Conservation (phyloP, 2,888 invertebrate species). For the Drosophila ezoana region DNA sequence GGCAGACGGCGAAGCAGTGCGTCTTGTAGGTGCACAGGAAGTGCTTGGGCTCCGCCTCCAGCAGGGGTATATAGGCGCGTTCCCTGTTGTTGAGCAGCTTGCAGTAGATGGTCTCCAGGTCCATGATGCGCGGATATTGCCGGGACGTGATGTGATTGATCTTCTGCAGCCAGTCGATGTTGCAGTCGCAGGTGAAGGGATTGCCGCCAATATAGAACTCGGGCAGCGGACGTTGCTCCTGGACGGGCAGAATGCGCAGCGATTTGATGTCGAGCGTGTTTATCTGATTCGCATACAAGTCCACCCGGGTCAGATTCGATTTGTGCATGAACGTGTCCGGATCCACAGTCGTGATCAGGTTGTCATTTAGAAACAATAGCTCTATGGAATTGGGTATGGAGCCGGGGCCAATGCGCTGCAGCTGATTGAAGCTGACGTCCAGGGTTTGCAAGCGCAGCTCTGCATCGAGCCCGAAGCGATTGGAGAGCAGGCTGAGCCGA, state of each 20-base stretch:
- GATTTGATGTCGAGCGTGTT: conserved; percentile 95
- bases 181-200: conserved; percentile 97
- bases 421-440: conserved; percentile 95
- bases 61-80: conserved; percentile 92
- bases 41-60: conserved; percentile 94
- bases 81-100: conserved; percentile 94
- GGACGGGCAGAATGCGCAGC: conserved; percentile 92
- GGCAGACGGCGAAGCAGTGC: conserved; percentile 97
- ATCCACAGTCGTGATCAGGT: conserved; percentile 93
- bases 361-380: conserved; percentile 94
- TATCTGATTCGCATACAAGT: conserved; percentile 96
- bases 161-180: conserved; percentile 97
- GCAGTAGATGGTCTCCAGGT: conserved; percentile 95
- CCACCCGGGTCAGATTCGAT: conserved; percentile 94
- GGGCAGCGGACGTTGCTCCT: conserved; percentile 90
- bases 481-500: conserved; percentile 91
- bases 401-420: conserved; percentile 90
- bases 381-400: conserved; percentile 94
- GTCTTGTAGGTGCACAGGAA: conserved; percentile 96
- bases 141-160: conserved; percentile 94
- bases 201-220: conserved; percentile 97
- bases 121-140: conserved; percentile 96
- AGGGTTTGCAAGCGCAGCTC: conserved; percentile 92
- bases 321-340: conserved; percentile 96
- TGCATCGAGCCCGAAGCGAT: conserved; percentile 88